Conservation (phyloP, 2,888 invertebrate species). For the Polymixis flavicincta region DNA sequence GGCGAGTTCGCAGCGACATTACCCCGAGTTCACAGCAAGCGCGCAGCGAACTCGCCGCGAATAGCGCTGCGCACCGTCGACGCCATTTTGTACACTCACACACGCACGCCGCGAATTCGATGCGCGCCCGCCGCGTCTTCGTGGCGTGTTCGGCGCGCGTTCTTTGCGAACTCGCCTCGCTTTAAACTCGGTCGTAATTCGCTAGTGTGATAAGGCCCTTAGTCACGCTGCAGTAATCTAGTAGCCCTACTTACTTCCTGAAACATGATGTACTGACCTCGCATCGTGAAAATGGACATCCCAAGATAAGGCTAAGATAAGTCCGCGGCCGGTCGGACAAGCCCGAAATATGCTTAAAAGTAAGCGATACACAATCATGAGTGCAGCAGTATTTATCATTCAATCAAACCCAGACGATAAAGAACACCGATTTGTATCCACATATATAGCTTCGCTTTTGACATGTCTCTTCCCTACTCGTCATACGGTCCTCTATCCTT, state of each 20-base stretch:
- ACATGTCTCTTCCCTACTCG: not conserved
- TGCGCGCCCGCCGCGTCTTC: too few species aligned
- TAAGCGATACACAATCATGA: not conserved
- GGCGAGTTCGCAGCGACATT: too few species aligned
- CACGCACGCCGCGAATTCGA: too few species aligned
- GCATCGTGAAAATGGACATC: not conserved
- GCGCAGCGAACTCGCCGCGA: too few species aligned
- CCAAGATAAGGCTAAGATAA: not conserved
- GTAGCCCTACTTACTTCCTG: slow-evolving; percentile 25
- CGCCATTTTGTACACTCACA: too few species aligned
- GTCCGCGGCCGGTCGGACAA: too few species aligned
- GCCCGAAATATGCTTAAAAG: not conserved
- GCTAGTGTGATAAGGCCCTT: too few species aligned
- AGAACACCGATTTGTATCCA: not conserved
- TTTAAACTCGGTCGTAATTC: too few species aligned
- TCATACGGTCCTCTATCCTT: not conserved
- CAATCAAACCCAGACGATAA: not conserved
- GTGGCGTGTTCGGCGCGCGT: too few species aligned
- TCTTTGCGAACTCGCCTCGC: too few species aligned
- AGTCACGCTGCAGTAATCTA: slow-evolving; percentile 4
- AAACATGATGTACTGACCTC: not conserved
- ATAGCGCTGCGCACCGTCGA: too few species aligned
- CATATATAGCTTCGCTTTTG: not conserved
- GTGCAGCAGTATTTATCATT: not conserved
- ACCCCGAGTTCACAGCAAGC: too few species aligned